Percentiles rank a stretch among this genome's conserved stretches.
These are phyloP conservation scores for Apodemia duryi DNA, from an alignment of 2,888 invertebrate species.

Conservation along the genomic window DNA sequence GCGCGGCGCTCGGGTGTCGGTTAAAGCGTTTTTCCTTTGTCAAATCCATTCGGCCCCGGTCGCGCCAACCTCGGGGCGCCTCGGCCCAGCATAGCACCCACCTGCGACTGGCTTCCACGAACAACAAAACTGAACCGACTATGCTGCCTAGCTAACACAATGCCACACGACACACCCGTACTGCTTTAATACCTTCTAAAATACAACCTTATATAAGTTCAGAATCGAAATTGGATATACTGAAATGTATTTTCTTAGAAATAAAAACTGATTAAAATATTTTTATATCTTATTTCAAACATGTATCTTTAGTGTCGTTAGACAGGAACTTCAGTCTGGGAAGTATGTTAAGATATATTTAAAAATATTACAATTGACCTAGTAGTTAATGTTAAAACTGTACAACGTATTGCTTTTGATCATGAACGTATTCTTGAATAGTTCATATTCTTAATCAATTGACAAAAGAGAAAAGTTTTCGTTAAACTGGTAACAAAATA, in stretches of 20 bases:
- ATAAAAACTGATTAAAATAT: neutral
- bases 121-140: slow-evolving; percentile 65
- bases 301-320: neutral
- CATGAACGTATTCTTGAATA: neutral
- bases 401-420: neutral
- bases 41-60: slow-evolving; percentile 36
- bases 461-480: slow-evolving; percentile 46
- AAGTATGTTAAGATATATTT: neutral
- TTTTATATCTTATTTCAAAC: neutral
- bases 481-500: slow-evolving; percentile 68
- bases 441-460: slow-evolving; percentile 4
- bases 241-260: neutral
- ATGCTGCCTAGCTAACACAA: slow-evolving; percentile 39
- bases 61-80: slow-evolving; percentile 42
- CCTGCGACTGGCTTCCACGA: slow-evolving; percentile 61
- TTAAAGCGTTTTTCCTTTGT: slow-evolving; percentile 27
- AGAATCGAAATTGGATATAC: neutral
- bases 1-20: slow-evolving; percentile 20
- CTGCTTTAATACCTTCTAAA: slow-evolving; percentile 40
- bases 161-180: slow-evolving; percentile 44
- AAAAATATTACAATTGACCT: neutral
- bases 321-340: neutral
- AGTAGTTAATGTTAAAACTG: neutral
- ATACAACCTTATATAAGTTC: slow-evolving; percentile 36
- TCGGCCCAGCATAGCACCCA: slow-evolving; percentile 55